A percentile compares a stretch with the other conserved stretches of the same genome.
phyloP scores from a whole-genome alignment of 2,113 vertebrate species.

The Carassius auratus region DNA sequence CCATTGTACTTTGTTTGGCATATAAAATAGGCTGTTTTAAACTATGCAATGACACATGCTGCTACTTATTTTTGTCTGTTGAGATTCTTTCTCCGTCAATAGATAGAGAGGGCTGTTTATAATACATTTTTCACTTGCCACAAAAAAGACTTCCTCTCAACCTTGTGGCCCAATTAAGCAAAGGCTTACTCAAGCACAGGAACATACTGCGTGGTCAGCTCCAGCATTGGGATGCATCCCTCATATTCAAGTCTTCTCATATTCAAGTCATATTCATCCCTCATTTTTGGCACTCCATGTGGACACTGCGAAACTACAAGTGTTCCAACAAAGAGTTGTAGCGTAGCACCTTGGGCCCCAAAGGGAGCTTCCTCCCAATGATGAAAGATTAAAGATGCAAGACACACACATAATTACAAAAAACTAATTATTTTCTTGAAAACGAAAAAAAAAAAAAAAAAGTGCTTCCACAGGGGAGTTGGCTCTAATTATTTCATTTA shows the following conservation, averaged over 20 bases:
- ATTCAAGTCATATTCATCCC: background rate
- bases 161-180: constrained; percentile 75
- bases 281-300: constrained; percentile 57
- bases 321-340: constrained; percentile 47
- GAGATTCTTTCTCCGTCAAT: constrained; percentile 68
- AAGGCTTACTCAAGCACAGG: constrained; percentile 56
- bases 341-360: constrained; percentile 71
- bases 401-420: constrained; percentile 54
- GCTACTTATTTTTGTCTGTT: constrained; percentile 66
- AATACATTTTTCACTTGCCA: constrained; percentile 71
- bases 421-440: constrained; percentile 76
- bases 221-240: constrained; percentile 56
- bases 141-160: constrained; percentile 70
- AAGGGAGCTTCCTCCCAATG: constrained; percentile 72
- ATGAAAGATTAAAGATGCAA: constrained; percentile 78
- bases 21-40: constrained; percentile 73
- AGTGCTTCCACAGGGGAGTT: constrained; percentile 72
- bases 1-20: constrained; percentile 67
- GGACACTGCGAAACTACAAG: constrained; percentile 50
- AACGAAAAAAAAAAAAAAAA: constrained; percentile 64
- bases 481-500: constrained; percentile 81
- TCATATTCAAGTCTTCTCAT: constrained; percentile 39
- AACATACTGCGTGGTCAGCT: constrained; percentile 57
- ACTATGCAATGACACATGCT: constrained; percentile 68
- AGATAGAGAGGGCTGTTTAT: constrained; percentile 73